Evolutionary conservation across 2,113 vertebrate species (phyloP), one percentile per base, ranked within the genome.

Genomic region (Cochlearius cochlearius): DNA sequence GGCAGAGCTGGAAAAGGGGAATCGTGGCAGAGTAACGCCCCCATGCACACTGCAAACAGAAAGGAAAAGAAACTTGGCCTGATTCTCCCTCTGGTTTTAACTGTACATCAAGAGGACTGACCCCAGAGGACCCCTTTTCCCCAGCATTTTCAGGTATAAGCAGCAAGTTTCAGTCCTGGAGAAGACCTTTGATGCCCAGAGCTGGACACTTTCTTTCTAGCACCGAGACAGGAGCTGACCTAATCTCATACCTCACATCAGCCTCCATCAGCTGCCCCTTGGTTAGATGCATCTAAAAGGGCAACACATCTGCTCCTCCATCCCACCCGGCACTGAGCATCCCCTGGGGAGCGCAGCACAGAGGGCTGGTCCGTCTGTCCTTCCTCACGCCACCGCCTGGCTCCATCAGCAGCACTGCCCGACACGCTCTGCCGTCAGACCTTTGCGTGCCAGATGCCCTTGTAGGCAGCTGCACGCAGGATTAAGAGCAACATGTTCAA

Each of bases 321-420:
- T 38, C 72, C 62, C 3, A 0, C 27, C 66, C 0, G 2, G 50
- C 50, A 15, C 15, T 1, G 34, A 62, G 47, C 67, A 19, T 34
- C 29, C 77, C 56, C 32, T 8, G 68, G 84, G 66, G 52, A 64
- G 23, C 38, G 66, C 43, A 43, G 73, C 53, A 39, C 1, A 0
- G 25, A 12, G 73, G 34, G 34, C 84, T 75, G 76, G 36, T 47
- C 76, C 2, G 0, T 74, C 76, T 7, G 4, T 79, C 72, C 56
- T 39, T 62, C 60, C 78, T 74, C 38, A 3, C 2, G 9, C 3
- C 10, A 58, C 53, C 1, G 3, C 5, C 66, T 50, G 75, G 68
- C 78, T 56, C 45, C 1, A 0, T 2, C 25, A 4, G 59, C 5
- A 3, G 73, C 81, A 3, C 20, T 4, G 66, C 78, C 77, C 2